Evolutionary conservation across 2,797 vertebrate genomes (phyloP), one percentile per base, ranked within the genome.

Genomic region (Ambastaia sidthimunki): DNA sequence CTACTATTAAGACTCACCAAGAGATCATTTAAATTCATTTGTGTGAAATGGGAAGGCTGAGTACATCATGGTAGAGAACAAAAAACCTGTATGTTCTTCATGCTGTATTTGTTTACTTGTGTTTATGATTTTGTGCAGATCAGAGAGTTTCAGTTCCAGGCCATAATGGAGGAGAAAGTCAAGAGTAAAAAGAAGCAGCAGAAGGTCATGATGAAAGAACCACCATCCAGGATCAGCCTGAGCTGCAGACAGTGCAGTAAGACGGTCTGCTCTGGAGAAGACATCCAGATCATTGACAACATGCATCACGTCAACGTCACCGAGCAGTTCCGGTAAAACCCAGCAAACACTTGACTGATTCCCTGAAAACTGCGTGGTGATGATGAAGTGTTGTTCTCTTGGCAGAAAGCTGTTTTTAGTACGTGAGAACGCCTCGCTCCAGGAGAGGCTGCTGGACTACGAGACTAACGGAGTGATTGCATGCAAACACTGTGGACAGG

Each of bases 221-320:
- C 90, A 9, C 95, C 95, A 3, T 93, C 93, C 4, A 84, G 93
- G 6, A 90, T 98, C 80, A 94, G 85, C 71, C 94, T 99, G 28
- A 90, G 87, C 73, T 99, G 98, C 86, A 93, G 93, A 84, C 85
- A 93, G 68, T 99, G 98, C 88, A 90, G 48, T 71, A 87, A 83
- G 67, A 19, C 9, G 0, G 86, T 93, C 77, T 98, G 96, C 89
- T 94, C 88, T 12, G 97, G 96, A n/a, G 90, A 93, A 48, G 89
- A 95, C 78, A 95, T 99, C 76, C 87, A 96, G 9, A 92, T 97
- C 72, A 98, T 99, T 83, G 96, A 94, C 82, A 81, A 88, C 0
- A 96, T 96, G 95, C 98, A 99, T 90, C 94, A 95, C 72, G 95
- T 99, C 88, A 97, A 95, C 3, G 92, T 96, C 50, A 93, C 94